A percentile compares a stretch with the other conserved stretches of the same genome.
These are phyloP conservation scores for Coptodon rendalli DNA, from an alignment of 2,113 vertebrate species.

Conservation along the genomic window DNA sequence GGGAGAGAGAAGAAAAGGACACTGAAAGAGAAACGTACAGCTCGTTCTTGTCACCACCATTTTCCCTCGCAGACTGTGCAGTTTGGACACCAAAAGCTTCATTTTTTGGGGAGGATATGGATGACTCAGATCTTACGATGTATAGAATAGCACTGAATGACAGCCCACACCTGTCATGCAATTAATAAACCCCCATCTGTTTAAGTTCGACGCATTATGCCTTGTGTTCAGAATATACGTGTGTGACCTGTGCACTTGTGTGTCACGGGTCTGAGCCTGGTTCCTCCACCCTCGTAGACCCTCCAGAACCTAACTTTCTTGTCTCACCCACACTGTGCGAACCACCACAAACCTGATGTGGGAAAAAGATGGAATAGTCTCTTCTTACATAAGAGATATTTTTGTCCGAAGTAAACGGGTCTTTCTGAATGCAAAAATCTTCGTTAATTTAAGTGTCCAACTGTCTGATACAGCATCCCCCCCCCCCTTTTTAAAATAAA, in stretches of 20 bases:
- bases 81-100: not conserved
- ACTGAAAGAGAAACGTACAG: conserved; percentile 34
- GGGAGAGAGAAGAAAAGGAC: not conserved
- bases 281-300: conserved; percentile 4
- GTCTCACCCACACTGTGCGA: not conserved
- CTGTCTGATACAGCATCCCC: not conserved
- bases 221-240: not conserved
- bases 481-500: fast-evolving
- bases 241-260: not conserved
- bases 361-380: not conserved
- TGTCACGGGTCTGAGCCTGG: not conserved
- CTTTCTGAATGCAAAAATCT: not conserved
- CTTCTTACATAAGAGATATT: conserved; percentile 6
- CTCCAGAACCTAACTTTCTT: not conserved
- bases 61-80: conserved; percentile 7
- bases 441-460: not conserved
- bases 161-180: not conserved
- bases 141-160: not conserved
- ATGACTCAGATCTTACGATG: not conserved
- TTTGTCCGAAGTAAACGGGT: not conserved
- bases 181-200: not conserved
- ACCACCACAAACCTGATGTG: not conserved
- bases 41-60: conserved; percentile 37
- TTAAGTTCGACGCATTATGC: not conserved
- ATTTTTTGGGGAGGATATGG: not conserved